Evolutionary conservation across 2,888 invertebrate species (phyloP).

Genomic region (Acanthococcus lagerstroemiae): DNA sequence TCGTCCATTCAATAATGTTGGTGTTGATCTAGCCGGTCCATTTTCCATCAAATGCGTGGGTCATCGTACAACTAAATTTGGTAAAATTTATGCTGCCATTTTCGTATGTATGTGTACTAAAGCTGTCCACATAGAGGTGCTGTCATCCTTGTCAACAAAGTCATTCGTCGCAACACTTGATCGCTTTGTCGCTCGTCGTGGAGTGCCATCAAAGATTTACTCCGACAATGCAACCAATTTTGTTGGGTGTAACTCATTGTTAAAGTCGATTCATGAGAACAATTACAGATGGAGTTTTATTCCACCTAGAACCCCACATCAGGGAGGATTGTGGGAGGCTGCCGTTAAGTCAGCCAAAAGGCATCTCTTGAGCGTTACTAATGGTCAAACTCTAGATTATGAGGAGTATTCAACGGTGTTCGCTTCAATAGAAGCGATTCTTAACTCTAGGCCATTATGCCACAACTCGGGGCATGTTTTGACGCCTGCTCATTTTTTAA

Average conservation of each 20-base stretch:
- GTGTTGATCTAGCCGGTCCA: too few relatives aligned
- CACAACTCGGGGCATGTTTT: too few relatives aligned
- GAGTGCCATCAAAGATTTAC: not conserved
- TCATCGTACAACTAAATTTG: not conserved
- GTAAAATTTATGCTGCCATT: not conserved
- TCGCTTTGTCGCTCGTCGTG: not conserved
- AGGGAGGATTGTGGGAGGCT: not conserved
- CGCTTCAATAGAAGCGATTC: too few relatives aligned
- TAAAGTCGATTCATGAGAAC: too few relatives aligned
- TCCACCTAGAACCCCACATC: not conserved
- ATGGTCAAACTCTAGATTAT: too few relatives aligned
- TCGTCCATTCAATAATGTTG: constrained; percentile 25
- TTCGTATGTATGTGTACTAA: not conserved
- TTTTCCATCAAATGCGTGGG: too few relatives aligned
- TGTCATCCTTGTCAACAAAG: not conserved
- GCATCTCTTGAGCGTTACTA: too few relatives aligned
- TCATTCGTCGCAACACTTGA: not conserved
- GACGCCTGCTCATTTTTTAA: too few relatives aligned
- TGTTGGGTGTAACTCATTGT: constrained; percentile 34
- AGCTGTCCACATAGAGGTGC: not conserved
- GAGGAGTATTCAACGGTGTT: too few relatives aligned
- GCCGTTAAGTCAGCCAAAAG: not conserved
- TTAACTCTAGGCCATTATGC: too few relatives aligned
- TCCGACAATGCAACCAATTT: too few relatives aligned
- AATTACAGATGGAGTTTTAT: not conserved